Base-by-base conservation (phyloP, 2,797 vertebrate genomes). In the Rhinophrynus dorsalis region DNA sequence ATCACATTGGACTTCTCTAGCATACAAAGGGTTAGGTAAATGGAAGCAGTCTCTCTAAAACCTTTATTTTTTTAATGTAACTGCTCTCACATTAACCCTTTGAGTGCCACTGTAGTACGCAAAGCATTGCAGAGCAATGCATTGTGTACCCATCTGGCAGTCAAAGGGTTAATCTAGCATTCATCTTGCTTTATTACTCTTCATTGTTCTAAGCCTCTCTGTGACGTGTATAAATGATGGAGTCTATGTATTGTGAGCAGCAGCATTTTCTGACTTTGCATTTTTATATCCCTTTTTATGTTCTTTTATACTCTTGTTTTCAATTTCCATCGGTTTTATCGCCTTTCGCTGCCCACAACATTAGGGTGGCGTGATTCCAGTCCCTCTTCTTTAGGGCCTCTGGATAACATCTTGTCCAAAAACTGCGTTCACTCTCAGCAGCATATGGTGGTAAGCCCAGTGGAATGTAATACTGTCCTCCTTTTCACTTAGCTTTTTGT, bases 111-210 rank as follows among this genome's bases (percentile, higher is more conserved):
- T n/a, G n/a, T n/a, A n/a, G n/a, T n/a, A n/a, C n/a, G n/a, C n/a
- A n/a, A n/a, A n/a, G n/a, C n/a, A n/a, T n/a, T n/a, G n/a, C n/a
- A n/a, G n/a, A n/a, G n/a, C n/a, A n/a, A n/a, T n/a, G n/a, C n/a
- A n/a, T n/a, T n/a, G n/a, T n/a, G n/a, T n/a, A n/a, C n/a, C n/a
- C n/a, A n/a, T n/a, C n/a, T n/a, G n/a, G n/a, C n/a, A n/a, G n/a
- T n/a, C n/a, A n/a, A n/a, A n/a, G n/a, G n/a, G n/a, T n/a, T n/a
- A n/a, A n/a, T n/a, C n/a, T 76, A 74, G 69, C 81, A 23, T 77
- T 80, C 74, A 77, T 80, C 68, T n/a, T 71, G 74, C 82, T 84
- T 83, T 80, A 82, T 82, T 83, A 24, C 71, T 52, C 63, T 83
- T 79, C 78, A 45, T 83, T 79, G 74, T 71, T 48, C 32, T 29